A percentile compares a stretch with the other conserved stretches of the same genome.
phyloP scores from a whole-genome alignment of 1,140 invertebrate species.

The Sarcophaga bullata region DNA sequence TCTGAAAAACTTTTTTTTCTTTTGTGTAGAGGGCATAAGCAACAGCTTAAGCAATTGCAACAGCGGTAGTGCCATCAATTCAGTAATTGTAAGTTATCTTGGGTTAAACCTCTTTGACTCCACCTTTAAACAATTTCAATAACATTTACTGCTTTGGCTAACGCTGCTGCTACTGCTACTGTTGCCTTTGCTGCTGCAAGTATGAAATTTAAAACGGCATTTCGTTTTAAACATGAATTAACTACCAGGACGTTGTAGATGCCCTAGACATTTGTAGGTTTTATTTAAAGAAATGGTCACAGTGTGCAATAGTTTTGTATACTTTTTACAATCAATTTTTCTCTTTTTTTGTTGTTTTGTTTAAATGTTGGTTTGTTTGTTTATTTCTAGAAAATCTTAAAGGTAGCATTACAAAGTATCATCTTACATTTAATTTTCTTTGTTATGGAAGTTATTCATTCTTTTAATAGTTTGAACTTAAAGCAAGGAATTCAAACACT shows the following conservation, averaged over 20 bases:
- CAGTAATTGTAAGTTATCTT: conserved; percentile 38
- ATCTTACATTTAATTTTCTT: conserved; percentile 19
- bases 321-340: neutral
- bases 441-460: neutral
- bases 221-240: conserved; percentile 31
- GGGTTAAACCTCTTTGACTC: conserved; percentile 13
- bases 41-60: neutral
- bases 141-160: neutral
- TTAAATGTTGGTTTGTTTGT: neutral
- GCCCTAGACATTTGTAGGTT: neutral
- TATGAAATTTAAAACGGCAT: conserved; percentile 34
- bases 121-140: neutral
- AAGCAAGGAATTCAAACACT: neutral
- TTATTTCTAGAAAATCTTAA: neutral
- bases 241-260: neutral
- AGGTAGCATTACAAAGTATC: conserved; percentile 18
- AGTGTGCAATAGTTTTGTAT: neutral
- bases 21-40: neutral
- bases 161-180: neutral
- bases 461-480: conserved; percentile 14
- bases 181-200: neutral
- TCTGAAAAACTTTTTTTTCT: conserved; percentile 1
- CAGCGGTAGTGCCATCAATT: neutral
- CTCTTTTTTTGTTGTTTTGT: no score
- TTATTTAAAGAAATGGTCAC: neutral